phyloP scores from a whole-genome alignment of 2,797 vertebrate species.

The Protonibea diacanthus region DNA sequence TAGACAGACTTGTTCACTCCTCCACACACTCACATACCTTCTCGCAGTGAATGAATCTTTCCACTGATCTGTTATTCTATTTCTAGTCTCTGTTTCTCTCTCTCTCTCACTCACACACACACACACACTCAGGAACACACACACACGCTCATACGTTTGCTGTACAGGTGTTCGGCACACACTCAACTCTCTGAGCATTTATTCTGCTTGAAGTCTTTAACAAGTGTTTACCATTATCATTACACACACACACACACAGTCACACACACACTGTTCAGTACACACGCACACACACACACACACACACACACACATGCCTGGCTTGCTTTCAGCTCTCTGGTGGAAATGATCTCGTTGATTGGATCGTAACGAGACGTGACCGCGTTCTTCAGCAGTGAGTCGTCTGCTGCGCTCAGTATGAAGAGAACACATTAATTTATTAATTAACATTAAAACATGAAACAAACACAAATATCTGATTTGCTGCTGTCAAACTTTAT shows the following conservation, averaged over 20 bases:
- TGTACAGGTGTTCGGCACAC: conserved; percentile 32
- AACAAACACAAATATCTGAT: no score
- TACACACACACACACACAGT: conserved; percentile 15
- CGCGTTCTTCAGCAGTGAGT: background rate
- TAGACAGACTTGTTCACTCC: conserved; percentile 1
- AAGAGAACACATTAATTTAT: no score
- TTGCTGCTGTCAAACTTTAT: background rate
- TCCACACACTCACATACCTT: background rate
- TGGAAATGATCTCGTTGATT: conserved; percentile 47
- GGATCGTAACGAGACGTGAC: conserved; percentile 20
- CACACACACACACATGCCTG: background rate
- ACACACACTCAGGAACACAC: conserved; percentile 4
- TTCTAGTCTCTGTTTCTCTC: background rate
- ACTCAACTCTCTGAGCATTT: conserved; percentile 12
- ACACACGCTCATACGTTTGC: conserved; percentile 1
- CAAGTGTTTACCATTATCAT: conserved; percentile 58
- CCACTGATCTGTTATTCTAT: background rate
- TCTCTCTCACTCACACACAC: background rate
- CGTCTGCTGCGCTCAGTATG: background rate
- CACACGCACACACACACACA: background rate
- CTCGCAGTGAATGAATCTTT: background rate
- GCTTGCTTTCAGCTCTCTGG: background rate
- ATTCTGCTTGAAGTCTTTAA: conserved; percentile 36
- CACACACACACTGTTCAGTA: conserved; percentile 4
- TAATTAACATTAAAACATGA: no score